phyloP scores from a whole-genome alignment of 2,888 invertebrate species.

The Timandra comae region DNA sequence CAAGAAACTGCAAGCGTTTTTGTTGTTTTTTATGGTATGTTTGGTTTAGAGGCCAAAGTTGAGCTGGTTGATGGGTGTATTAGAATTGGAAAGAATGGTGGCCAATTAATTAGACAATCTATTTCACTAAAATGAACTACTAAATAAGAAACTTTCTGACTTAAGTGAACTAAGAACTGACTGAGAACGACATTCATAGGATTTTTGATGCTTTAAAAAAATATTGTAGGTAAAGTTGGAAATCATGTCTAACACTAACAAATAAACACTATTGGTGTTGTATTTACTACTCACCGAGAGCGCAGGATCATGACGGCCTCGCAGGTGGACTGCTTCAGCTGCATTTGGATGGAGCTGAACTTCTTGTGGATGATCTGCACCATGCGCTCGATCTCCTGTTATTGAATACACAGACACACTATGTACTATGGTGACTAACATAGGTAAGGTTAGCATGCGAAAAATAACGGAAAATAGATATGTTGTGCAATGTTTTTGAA shows the following conservation, averaged over 20 bases:
- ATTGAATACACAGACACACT: neutral
- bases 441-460: too few relatives aligned
- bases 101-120: neutral
- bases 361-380: slow-evolving; percentile 99
- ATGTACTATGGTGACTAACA: too few relatives aligned
- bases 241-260: too few relatives aligned
- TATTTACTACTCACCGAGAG: slow-evolving; percentile 71
- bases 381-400: slow-evolving; percentile 98
- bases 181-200: too few relatives aligned
- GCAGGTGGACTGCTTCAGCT: slow-evolving; percentile 99
- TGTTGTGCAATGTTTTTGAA: too few relatives aligned
- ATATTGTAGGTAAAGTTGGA: too few relatives aligned
- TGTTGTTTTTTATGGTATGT: neutral
- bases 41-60: slow-evolving; percentile 39
- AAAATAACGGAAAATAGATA: too few relatives aligned
- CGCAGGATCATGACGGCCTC: slow-evolving; percentile 99
- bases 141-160: too few relatives aligned
- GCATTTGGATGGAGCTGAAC: slow-evolving; percentile 98
- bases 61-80: slow-evolving; percentile 31
- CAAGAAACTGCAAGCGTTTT: slow-evolving; percentile 77
- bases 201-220: too few relatives aligned
- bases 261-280: too few relatives aligned
- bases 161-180: too few relatives aligned
- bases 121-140: too few relatives aligned
- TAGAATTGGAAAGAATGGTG: neutral